Evolutionary conservation across 1,140 invertebrate species (phyloP).

Genomic region (Steinernema khuongi): DNA sequence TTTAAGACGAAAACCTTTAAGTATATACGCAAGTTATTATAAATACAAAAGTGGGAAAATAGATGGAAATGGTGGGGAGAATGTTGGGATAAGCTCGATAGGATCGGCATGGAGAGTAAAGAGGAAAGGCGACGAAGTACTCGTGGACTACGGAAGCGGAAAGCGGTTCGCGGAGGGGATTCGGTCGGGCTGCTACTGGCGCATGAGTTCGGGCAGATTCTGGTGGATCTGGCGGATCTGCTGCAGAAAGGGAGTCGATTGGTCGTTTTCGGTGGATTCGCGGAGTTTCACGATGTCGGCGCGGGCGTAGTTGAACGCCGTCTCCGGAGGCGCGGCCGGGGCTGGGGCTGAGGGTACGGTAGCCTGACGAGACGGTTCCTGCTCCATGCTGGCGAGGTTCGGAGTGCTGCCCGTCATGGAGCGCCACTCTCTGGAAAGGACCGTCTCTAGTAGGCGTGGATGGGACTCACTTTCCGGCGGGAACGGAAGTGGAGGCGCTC

Average conservation of each 20-base stretch:
- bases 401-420: constrained; percentile 33
- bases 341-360: background rate
- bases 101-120: background rate
- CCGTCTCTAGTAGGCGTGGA: background rate
- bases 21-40: constrained; percentile 57
- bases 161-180: background rate
- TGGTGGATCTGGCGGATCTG: background rate
- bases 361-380: background rate
- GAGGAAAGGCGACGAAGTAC: background rate
- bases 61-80: background rate
- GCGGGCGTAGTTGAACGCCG: background rate
- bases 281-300: background rate
- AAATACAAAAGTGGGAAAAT: background rate
- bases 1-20: too few relatives aligned
- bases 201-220: background rate
- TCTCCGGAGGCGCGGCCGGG: background rate
- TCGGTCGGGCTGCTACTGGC: background rate
- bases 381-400: constrained; percentile 29
- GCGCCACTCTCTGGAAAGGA: constrained; percentile 10
- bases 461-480: background rate
- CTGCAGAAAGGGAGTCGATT: background rate
- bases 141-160: background rate
- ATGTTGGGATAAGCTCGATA: constrained; percentile 7
- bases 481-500: constrained; percentile 1
- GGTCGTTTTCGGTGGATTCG: background rate